Evolutionary conservation across 2,113 vertebrate species (phyloP).

Genomic region (Phyllopteryx taeniolatus): DNA sequence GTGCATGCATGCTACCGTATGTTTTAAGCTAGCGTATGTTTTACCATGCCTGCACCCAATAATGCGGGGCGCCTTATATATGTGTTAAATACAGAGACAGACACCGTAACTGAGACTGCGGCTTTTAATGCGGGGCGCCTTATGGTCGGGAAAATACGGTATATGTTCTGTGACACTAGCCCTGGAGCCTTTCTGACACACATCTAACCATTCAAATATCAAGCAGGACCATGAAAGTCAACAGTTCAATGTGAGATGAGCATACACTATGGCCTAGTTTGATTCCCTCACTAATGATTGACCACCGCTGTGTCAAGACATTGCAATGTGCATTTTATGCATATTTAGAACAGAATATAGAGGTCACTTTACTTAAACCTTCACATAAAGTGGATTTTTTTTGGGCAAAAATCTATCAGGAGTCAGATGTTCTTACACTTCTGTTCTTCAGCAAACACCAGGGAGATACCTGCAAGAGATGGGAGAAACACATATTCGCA

Average conservation of each 20-base stretch:
- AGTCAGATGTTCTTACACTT: conserved; percentile 43
- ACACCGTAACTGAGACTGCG: no score
- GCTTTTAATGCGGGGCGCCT: no score
- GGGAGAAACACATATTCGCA: background rate
- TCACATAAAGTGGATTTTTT: background rate
- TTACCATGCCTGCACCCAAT: no score
- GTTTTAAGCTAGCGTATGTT: no score
- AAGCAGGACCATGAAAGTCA: conserved; percentile 12
- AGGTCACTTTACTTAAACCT: background rate
- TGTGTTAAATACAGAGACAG: no score
- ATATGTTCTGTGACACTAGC: background rate
- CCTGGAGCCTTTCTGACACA: background rate
- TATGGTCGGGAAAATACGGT: no score
- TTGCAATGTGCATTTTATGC: background rate
- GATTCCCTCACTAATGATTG: conserved; percentile 21
- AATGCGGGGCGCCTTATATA: no score
- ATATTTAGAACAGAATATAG: background rate
- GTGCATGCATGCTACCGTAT: no score
- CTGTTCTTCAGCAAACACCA: conserved; percentile 67
- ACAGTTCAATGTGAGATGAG: conserved; percentile 20
- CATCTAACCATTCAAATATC: conserved; percentile 1
- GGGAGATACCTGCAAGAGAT: conserved; percentile 64
- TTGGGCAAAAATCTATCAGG: background rate
- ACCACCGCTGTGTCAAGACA: background rate
- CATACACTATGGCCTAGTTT: conserved; percentile 20